phyloP scores from a whole-genome alignment of 2,113 vertebrate genomes.

The Nothoprocta perdicaria region DNA sequence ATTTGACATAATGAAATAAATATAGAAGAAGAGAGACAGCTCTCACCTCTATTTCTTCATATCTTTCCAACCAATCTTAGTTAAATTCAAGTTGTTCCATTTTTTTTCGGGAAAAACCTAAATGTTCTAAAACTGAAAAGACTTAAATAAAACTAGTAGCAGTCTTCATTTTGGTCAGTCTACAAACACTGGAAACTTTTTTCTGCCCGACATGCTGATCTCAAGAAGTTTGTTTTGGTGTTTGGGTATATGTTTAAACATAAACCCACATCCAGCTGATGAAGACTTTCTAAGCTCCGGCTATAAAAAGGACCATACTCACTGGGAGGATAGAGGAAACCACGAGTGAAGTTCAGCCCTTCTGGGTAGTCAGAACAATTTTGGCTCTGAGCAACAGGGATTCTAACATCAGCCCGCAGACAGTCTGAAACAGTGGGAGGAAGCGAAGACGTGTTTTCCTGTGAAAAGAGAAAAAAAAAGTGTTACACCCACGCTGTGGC shows the following conservation, averaged over 20 bases:
- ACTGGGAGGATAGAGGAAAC: slow-evolving; percentile 93
- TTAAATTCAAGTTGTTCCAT: neutral
- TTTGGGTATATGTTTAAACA: slow-evolving; percentile 76
- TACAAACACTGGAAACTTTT: slow-evolving; percentile 47
- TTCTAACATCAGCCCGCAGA: slow-evolving; percentile 89
- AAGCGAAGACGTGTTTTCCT: slow-evolving; percentile 76
- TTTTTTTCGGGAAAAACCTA: slow-evolving; percentile 26
- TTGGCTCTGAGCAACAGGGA: slow-evolving; percentile 79
- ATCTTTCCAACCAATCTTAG: neutral
- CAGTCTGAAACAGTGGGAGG: slow-evolving; percentile 81
- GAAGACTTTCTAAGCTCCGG: slow-evolving; percentile 74
- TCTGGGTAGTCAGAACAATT: slow-evolving; percentile 83
- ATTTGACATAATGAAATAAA: neutral
- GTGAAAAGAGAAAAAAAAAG: slow-evolving; percentile 51
- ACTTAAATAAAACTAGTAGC: slow-evolving; percentile 40
- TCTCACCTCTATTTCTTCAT: neutral
- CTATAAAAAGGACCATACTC: slow-evolving; percentile 80
- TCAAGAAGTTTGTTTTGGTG: slow-evolving; percentile 64
- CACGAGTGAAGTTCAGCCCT: slow-evolving; percentile 71
- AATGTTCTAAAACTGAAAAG: slow-evolving; percentile 44
- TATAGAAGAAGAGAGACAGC: neutral
- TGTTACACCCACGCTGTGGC: slow-evolving; percentile 76
- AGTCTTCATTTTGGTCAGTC: neutral
- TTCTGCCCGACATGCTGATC: slow-evolving; percentile 37
- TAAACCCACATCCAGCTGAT: slow-evolving; percentile 82